phyloP scores from a whole-genome alignment of 2,113 vertebrate species.

The Tupaia chinensis region DNA sequence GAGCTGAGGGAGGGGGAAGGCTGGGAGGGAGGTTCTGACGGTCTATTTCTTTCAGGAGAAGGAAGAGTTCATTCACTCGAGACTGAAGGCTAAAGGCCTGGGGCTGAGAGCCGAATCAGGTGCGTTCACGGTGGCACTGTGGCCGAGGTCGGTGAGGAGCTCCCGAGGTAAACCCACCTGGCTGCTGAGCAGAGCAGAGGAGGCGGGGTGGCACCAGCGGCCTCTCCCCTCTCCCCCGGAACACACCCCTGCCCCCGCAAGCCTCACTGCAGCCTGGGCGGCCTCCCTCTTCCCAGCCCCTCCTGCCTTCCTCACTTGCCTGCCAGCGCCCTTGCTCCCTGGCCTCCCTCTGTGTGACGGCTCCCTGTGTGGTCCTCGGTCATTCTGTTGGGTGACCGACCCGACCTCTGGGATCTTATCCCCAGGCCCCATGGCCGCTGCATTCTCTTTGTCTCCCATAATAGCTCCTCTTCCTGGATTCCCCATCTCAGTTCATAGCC shows the following conservation, averaged over 20 bases:
- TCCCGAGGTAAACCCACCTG: too few species aligned
- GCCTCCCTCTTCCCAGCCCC: not conserved
- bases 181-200: too few species aligned
- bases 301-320: too few species aligned
- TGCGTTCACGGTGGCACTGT: too few species aligned
- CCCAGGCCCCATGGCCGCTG: not conserved
- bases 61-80: conserved; percentile 91
- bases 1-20: not conserved
- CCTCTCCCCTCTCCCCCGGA: not conserved
- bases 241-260: not conserved
- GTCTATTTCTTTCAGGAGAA: conserved; percentile 91
- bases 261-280: not conserved
- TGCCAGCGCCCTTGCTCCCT: too few species aligned
- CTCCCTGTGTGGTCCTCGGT: not conserved
- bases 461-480: not conserved
- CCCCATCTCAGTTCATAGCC: not conserved
- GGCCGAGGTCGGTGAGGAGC: too few species aligned
- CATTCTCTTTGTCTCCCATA: not conserved
- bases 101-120: conserved; percentile 89
- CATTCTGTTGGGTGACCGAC: not conserved
- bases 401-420: not conserved
- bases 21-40: not conserved
- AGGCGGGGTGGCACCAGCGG: too few species aligned
- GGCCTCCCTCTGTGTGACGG: not conserved
- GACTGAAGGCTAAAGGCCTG: conserved; percentile 91